Base-by-base conservation (phyloP, 2,888 invertebrate species). In the Hymenopus coronatus region DNA sequence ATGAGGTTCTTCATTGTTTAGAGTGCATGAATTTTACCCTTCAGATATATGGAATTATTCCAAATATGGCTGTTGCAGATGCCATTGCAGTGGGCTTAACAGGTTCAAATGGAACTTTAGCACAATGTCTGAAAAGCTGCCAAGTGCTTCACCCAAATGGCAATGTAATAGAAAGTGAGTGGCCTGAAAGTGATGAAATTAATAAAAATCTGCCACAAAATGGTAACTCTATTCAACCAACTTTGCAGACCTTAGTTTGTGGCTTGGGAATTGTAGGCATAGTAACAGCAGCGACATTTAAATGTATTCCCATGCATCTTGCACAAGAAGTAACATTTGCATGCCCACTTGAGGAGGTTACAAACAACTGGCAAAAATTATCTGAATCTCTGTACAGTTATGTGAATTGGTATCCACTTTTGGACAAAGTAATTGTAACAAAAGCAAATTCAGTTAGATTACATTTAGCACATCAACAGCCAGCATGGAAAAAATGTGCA, bases 71-170 rank as follows among this genome's bases (percentile, higher is more conserved):
- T 15, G 30, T 90, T 30, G 84, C 88, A 6, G 90, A 90, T 88
- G 90, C 90, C n/a, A 88, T 90, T 30, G 82, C 89, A 28, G 89
- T 90, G 27, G 90, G 90, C 8, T 46, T 90, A 20, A 88, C 88
- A 8, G 89, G 89, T 3, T 90, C 90, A 82, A 89, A 88, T 82
- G 90, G 90, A 8, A 87, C 88, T 20, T 84, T 90, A 28, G 88
- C 89, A 20, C 54, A 88, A 27, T 89, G 89, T 81, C 82, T 90
- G 70, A 84, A 89, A 33, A 88, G 89, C 28, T 90, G 90, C 40
- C 88, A 89, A 30, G 89, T 90, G 12, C n/a, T 89, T 14, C 88
- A 82, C 15, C 33, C 89, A 15, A 88, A 89, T 88, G 88, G 89
- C 28, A 28, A 28, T 40, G 54, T 90, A 2, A 70, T 82, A 25